Evolutionary conservation across 23 tunicate genomes (phyloP).

Genomic region (Trididemnum clinides): DNA sequence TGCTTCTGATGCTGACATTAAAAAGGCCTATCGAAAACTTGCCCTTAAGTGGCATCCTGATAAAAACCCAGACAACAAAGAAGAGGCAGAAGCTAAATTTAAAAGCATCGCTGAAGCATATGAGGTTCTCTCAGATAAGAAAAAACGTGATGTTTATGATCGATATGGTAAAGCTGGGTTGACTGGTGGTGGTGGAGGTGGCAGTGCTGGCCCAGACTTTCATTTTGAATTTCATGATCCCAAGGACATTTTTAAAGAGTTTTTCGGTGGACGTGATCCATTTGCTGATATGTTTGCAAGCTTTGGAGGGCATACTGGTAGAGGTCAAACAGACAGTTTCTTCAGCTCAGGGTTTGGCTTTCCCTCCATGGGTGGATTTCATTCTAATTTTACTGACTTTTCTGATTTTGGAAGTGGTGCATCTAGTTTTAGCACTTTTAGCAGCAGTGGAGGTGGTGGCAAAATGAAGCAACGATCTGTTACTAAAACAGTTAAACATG

Average conservation of each 20-base stretch:
- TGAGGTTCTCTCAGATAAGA: constrained; percentile 84
- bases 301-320: not conserved
- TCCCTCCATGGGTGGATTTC: constrained; percentile 7
- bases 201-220: constrained; percentile 25
- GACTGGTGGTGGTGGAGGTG: constrained; percentile 61
- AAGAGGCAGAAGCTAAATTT: constrained; percentile 92
- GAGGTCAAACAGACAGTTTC: not conserved
- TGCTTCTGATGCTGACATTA: constrained; percentile 70
- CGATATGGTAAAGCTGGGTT: constrained; percentile 91
- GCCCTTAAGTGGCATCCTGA: constrained; percentile 99
- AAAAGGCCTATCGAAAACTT: constrained; percentile 87
- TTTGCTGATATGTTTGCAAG: constrained; percentile 55
- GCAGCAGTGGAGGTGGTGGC: constrained; percentile 40
- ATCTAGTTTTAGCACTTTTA: constrained; percentile 37
- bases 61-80: constrained; percentile 95
- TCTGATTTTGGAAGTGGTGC: constrained; percentile 35
- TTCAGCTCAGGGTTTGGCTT: not conserved
- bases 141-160: constrained; percentile 85
- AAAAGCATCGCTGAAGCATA: constrained; percentile 94
- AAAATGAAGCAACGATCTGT: constrained; percentile 43
- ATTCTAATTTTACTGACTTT: not conserved
- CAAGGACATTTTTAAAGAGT: constrained; percentile 91
- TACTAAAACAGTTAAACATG: constrained; percentile 69
- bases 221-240: constrained; percentile 87
- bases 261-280: constrained; percentile 81